Evolutionary conservation across 2,888 invertebrate species (phyloP).

Genomic region (Tiliacea aurago): DNA sequence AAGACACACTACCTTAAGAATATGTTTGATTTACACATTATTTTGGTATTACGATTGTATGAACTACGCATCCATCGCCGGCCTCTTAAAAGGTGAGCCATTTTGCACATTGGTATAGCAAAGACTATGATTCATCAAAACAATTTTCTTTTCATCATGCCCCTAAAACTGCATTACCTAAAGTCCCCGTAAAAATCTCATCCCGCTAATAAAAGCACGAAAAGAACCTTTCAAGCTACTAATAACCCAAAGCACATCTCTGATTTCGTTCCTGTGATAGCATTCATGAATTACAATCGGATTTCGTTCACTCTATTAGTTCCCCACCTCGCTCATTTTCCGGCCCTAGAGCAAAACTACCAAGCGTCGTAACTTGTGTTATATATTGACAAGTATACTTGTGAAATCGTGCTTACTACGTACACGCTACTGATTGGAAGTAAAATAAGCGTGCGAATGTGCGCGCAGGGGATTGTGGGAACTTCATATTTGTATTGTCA

Average conservation of each 20-base stretch:
- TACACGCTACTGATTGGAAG: slow-evolving; percentile 62
- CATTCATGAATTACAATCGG: slow-evolving; percentile 33
- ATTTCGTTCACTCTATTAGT: slow-evolving; percentile 41
- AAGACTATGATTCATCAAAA: background rate
- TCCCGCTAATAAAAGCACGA: slow-evolving; percentile 23
- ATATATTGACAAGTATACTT: slow-evolving; percentile 64
- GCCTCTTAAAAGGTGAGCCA: too few species aligned
- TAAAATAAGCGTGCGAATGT: slow-evolving; percentile 60
- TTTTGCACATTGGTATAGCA: background rate
- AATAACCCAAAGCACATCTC: slow-evolving; percentile 9
- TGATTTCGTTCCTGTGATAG: slow-evolving; percentile 12
- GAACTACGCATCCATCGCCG: too few species aligned
- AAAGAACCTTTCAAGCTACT: slow-evolving; percentile 17
- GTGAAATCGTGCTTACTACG: slow-evolving; percentile 65
- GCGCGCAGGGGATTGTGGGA: slow-evolving; percentile 48
- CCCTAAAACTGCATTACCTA: background rate
- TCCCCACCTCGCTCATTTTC: slow-evolving; percentile 52
- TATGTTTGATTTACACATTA: too few species aligned
- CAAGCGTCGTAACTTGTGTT: slow-evolving; percentile 59
- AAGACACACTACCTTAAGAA: too few species aligned
- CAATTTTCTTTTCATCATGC: background rate
- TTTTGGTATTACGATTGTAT: too few species aligned
- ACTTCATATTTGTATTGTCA: slow-evolving; percentile 60
- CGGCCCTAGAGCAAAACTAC: slow-evolving; percentile 49
- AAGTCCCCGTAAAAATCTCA: background rate